phyloP scores from a whole-genome alignment of 2,888 invertebrate species.

The Cephus pygmeus region DNA sequence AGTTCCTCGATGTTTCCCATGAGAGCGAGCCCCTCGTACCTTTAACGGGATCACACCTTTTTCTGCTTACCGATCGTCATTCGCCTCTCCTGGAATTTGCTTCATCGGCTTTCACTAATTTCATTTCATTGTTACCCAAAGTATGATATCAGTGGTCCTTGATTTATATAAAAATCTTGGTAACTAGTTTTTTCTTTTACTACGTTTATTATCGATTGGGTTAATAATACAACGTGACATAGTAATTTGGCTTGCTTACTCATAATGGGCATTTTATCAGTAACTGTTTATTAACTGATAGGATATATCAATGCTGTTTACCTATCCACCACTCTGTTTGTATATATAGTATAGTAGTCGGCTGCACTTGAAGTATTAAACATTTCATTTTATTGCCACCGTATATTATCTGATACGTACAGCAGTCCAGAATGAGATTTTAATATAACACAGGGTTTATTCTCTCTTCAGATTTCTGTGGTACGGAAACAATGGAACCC shows the following conservation, averaged over 20 bases:
- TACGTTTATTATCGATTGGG: not conserved
- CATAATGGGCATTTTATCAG: not conserved
- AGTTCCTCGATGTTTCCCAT: not conserved
- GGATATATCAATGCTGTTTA: not conserved
- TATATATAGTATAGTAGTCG: not conserved
- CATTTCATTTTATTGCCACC: not conserved
- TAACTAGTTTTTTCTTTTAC: not conserved
- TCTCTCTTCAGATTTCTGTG: not conserved
- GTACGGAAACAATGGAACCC: not conserved
- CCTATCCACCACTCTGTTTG: not conserved
- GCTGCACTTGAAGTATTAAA: not conserved
- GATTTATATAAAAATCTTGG: not conserved
- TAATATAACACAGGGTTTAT: not conserved
- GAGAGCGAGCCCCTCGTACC: not conserved
- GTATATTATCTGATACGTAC: not conserved
- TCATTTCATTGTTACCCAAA: not conserved
- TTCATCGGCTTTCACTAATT: not conserved
- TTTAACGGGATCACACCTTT: not conserved
- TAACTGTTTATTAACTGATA: not conserved
- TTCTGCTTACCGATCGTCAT: not conserved
- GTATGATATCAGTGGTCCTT: not conserved
- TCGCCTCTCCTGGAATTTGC: not conserved
- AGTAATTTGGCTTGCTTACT: not conserved
- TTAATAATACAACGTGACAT: not conserved
- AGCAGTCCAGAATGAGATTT: not conserved